Base-by-base conservation (phyloP, 2,797 vertebrate species). In the Falco berigora region DNA sequence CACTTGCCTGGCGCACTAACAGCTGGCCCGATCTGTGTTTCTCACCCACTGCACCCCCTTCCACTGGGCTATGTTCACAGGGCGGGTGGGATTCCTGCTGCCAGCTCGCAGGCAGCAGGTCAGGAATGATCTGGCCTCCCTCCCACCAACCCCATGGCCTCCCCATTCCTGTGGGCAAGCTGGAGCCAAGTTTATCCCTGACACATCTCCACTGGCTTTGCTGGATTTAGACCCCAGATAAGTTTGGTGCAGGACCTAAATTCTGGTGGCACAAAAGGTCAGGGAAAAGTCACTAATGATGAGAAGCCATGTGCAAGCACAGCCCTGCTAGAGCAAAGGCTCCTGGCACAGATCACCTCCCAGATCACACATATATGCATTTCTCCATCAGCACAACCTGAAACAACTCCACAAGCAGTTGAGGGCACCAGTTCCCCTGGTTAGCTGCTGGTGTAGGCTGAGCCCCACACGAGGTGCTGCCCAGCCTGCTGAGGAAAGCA, bases 111-210 rank as follows among this genome's bases (percentile, higher is more conserved):
- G 92, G 67, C 56, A 16, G 94, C 93, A 59, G 88, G 94, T 92
- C 95, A 91, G 94, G 81, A 93, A 97, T 86, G 91, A 94, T 74
- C 94, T 30, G 3, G 59, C 72, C 84, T 92, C 92, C 95, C 91
- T 94, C 95, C 96, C 95, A 75, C 81, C 89, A 67, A 23, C n/a
- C 61, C 94, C 4, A 6, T 7, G 19, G 96, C 88, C 94, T 94
- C 93, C 90, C 94, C 93, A 96, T 94, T 94, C 94, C 95, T 96
- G 92, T 14, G 97, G 93, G 88, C 18, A 8, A 90, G 90, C 82
- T 66, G 96, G 95, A 96, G 93, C 96, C 96, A 96, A 91, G 84
- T 96, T 96, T 97, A 96, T 96, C 95, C 94, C 86, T 32, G 52
- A 14, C 86, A 85, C 93, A 96, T 87, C 94, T 96, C 93, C 2